Evolutionary conservation across 2,797 vertebrate genomes (phyloP).

Genomic region (Bufotes viridis): DNA sequence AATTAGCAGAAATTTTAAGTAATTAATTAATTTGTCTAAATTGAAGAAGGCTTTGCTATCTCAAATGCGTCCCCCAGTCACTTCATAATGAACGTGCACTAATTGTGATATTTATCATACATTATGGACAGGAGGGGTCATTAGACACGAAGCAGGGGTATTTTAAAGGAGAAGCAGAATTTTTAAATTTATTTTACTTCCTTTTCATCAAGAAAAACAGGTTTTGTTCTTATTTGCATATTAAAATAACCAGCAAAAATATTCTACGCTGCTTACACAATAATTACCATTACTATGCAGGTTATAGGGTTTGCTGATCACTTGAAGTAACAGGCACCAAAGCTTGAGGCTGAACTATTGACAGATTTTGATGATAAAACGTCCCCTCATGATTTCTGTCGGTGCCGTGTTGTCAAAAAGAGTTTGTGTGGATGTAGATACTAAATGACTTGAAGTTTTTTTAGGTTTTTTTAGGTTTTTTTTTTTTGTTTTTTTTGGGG

Average conservation of each 20-base stretch:
- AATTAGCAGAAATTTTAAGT: conserved; percentile 36
- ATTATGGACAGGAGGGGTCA: not conserved
- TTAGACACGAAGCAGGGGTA: not conserved
- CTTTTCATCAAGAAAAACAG: not conserved
- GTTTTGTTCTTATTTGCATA: not conserved
- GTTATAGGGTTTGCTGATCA: no score
- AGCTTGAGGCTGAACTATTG: no score
- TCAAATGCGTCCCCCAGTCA: conserved; percentile 4
- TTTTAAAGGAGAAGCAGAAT: not conserved
- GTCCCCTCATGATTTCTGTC: no score
- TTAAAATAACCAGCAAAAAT: not conserved
- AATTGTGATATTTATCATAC: conserved; percentile 41
- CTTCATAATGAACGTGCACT: conserved; percentile 42
- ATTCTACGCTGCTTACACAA: not conserved
- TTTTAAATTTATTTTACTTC: not conserved
- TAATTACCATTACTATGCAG: not conserved
- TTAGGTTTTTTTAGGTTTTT: no score
- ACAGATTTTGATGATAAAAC: no score
- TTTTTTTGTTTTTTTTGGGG: no score
- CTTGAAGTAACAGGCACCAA: no score
- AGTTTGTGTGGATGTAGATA: no score
- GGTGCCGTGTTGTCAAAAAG: no score
- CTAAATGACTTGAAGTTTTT: no score
- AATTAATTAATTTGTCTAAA: conserved; percentile 48
- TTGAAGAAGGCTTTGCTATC: conserved; percentile 19